Percentiles rank a stretch among this genome's conserved stretches.
Evolutionary conservation across 2,888 invertebrate species (phyloP).

Genomic region (Galerucella pusilla): DNA sequence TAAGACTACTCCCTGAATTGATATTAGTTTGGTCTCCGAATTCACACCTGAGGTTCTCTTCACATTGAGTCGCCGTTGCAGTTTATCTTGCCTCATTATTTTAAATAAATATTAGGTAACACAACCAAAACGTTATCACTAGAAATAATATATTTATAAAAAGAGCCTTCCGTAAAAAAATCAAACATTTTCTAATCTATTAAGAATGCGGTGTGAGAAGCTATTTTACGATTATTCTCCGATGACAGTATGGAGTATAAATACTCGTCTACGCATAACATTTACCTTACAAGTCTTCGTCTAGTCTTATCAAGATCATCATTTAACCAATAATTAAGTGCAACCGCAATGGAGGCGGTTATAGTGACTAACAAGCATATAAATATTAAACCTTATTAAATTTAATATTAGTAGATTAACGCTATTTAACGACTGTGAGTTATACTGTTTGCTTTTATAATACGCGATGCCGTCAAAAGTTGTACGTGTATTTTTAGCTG

Average conservation of each 20-base stretch:
- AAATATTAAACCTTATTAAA: conserved; percentile 49
- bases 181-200: background rate
- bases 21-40: too few relatives aligned
- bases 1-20: too few relatives aligned
- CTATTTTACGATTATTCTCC: conserved; percentile 41
- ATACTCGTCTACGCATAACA: conserved; percentile 41
- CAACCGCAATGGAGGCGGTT: conserved; percentile 45
- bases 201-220: conserved; percentile 33
- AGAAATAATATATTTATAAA: background rate
- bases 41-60: too few relatives aligned
- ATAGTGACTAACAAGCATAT: conserved; percentile 46
- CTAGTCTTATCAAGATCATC: conserved; percentile 51
- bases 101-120: too few relatives aligned
- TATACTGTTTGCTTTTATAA: conserved; percentile 21
- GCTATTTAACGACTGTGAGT: conserved; percentile 30
- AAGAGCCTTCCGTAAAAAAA: background rate
- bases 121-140: too few relatives aligned
- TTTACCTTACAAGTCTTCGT: conserved; percentile 44
- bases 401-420: conserved; percentile 45
- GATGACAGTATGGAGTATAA: conserved; percentile 44
- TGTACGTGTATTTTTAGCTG: conserved; percentile 1
- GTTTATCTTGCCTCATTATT: too few relatives aligned
- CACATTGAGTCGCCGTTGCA: too few relatives aligned
- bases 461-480: conserved; percentile 19
- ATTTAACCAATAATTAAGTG: conserved; percentile 54